Evolutionary conservation across 2,888 invertebrate genomes (phyloP).

Genomic region (Oscheius myriophilus): DNA sequence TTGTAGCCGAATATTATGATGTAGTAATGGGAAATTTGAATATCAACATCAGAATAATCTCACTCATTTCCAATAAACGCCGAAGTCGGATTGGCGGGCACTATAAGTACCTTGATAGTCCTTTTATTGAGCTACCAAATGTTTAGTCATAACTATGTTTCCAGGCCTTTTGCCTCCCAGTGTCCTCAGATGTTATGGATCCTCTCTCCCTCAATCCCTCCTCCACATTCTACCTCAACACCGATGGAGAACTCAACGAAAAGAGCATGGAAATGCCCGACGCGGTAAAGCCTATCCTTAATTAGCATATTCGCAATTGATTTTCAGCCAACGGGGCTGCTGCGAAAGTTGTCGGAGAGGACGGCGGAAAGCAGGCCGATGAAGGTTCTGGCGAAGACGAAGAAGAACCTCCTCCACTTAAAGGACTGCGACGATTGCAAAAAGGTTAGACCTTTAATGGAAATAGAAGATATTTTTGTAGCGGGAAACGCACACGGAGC

Average conservation of each 20-base stretch:
- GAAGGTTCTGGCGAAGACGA: constrained; percentile 39
- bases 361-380: constrained; percentile 38
- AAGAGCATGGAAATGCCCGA: constrained; percentile 60
- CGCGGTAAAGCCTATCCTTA: constrained; percentile 26
- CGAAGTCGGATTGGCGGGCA: no score
- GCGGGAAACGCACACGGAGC: constrained; percentile 14
- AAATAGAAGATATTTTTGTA: neutral
- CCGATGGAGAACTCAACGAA: constrained; percentile 63
- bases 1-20: no score
- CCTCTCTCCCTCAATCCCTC: constrained; percentile 27
- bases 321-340: constrained; percentile 1
- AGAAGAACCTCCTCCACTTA: constrained; percentile 37
- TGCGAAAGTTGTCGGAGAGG: constrained; percentile 42
- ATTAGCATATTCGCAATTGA: neutral
- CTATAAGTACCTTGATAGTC: no score
- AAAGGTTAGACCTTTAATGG: constrained; percentile 27
- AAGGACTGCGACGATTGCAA: constrained; percentile 50
- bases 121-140: neutral
- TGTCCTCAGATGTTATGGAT: constrained; percentile 3
- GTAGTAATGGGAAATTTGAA: no score
- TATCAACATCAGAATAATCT: no score
- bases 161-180: constrained; percentile 1
- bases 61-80: no score
- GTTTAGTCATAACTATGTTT: no score
- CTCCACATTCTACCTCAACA: constrained; percentile 62